Base-by-base conservation (phyloP, 1,140 invertebrate genomes). In the Ganaspis sp. region DNA sequence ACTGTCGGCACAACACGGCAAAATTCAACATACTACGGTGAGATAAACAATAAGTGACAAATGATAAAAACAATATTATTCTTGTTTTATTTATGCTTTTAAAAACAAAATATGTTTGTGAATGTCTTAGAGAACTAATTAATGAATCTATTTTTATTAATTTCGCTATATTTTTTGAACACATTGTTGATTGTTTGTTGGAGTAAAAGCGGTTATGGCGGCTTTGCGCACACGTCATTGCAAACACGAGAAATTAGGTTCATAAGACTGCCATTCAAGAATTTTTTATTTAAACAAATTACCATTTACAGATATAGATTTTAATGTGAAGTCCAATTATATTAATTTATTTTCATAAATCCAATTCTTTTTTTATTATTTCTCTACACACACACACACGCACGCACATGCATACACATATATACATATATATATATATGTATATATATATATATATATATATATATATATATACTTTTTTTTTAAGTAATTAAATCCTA, bases 161-260 rank as follows among this genome's bases (percentile, higher is more conserved):
- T 49, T 49, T 15, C 5, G 45, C 8, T 17, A 49, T 5, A 49
- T 17, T 49, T 49, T 40, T 40, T 34, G 9, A 40, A 40, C 38
- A 49, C n/a, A 17, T 49, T n/a, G 12, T 49, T 49, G 17, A 49
- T 49, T 49, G n/a, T 49, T 17, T 15, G 45, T n/a, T 49, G 15
- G 17, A 49, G 45, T 49, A 49, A 49, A 49, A 49, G 45, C 45
- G 45, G 45, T 49, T 49, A 49, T 49, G 45, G 45, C 45, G 45
- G 45, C 45, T 15, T 49, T 49, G 45, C n/a, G 17, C 45, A 49
- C 45, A 49, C 45, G 45, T 49, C 45, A 49, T 49, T 49, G 15
- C 45, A 49, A 49, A 15, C 45, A 17, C 45, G 15, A 49, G 45
- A 49, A 49, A 49, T n/a, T 49, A 49, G n/a, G 17, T 17, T 17